Conservation (phyloP, 2,113 vertebrate species). For the Megaceryle maxima region DNA sequence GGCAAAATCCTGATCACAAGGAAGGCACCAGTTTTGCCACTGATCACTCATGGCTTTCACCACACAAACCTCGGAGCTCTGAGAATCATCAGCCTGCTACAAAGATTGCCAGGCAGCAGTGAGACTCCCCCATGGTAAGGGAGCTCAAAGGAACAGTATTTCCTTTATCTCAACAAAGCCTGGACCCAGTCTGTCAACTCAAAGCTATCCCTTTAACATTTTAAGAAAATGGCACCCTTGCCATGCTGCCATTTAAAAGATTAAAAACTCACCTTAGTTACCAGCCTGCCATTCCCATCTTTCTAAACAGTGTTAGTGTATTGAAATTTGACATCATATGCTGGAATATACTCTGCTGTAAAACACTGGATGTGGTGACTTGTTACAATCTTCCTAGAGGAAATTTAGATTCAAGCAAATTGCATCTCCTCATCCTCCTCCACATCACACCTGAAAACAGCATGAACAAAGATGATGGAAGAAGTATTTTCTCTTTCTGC, state of each 20-base stretch:
- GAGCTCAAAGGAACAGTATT: neutral
- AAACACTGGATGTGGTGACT: neutral
- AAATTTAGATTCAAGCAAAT: slow-evolving; percentile 11
- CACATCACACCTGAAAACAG: neutral
- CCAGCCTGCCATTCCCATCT: neutral
- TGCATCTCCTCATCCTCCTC: neutral
- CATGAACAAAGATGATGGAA: neutral
- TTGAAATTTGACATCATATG: neutral
- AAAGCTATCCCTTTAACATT: neutral
- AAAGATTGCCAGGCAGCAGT: neutral
- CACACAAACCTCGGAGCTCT: neutral
- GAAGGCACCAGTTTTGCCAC: neutral
- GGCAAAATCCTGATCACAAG: neutral
- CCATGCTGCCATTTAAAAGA: neutral
- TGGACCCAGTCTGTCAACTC: neutral
- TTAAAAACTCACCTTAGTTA: neutral
- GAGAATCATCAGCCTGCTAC: neutral
- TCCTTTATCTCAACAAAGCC: neutral
- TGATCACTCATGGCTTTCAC: neutral
- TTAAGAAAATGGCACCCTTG: neutral
- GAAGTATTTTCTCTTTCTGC: neutral
- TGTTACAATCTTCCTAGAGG: neutral
- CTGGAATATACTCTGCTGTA: neutral
- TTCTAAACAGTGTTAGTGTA: neutral
- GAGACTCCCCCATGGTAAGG: neutral